These are phyloP conservation scores for Spodoptera frugiperda DNA, from an alignment of 1,140 invertebrate species.

Conservation along the genomic window DNA sequence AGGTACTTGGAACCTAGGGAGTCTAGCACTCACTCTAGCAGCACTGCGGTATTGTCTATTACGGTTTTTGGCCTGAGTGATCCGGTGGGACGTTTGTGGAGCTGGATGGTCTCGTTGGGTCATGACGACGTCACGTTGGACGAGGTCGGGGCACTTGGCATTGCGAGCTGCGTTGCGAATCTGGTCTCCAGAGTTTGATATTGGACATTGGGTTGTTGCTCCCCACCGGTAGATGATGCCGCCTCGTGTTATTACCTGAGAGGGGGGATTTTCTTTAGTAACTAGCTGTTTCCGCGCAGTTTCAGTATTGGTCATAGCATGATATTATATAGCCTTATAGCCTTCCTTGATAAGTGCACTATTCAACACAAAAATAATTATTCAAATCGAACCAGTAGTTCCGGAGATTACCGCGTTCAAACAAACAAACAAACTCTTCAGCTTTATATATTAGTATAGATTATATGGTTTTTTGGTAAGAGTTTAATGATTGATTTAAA, in stretches of 20 bases:
- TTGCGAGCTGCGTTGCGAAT: constrained; percentile 60
- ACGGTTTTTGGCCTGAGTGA: not conserved
- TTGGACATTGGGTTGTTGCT: constrained; percentile 78
- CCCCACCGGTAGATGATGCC: constrained; percentile 81
- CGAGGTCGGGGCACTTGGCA: constrained; percentile 53
- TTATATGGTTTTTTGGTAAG: no score
- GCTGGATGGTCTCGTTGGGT: not conserved
- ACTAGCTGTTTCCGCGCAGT: no score
- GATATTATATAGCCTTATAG: no score
- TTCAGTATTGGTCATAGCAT: no score
- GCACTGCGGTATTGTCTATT: not conserved
- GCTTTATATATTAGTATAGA: no score
- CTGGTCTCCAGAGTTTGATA: constrained; percentile 58
- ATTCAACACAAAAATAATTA: no score
- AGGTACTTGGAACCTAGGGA: not conserved
- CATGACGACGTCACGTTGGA: not conserved
- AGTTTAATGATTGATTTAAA: no score
- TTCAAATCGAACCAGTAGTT: no score
- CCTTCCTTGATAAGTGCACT: no score
- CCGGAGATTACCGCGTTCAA: no score
- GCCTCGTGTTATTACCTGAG: constrained; percentile 79
- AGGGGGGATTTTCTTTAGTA: not conserved
- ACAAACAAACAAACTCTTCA: no score
- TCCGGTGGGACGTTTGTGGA: not conserved
- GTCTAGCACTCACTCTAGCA: not conserved